These are phyloP conservation scores for Hippocampus mohnikei DNA, from an alignment of 2,113 vertebrate species.

Conservation along the genomic window DNA sequence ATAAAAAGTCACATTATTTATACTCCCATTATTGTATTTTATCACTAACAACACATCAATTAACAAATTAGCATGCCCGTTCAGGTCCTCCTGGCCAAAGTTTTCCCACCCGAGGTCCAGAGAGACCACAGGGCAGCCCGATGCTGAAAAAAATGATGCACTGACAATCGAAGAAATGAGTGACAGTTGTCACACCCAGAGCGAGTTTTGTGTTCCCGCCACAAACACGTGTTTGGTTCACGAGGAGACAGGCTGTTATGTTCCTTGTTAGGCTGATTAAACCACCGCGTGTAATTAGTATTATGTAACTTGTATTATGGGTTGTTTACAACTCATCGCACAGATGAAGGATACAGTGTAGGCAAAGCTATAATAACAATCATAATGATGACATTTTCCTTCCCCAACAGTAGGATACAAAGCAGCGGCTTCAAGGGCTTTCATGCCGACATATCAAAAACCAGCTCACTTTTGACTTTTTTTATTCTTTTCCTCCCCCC, in stretches of 20 bases:
- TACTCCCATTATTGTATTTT: too few relatives aligned
- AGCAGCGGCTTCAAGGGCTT: background rate
- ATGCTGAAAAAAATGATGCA: too few relatives aligned
- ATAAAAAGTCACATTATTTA: too few relatives aligned
- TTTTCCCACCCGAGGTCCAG: too few relatives aligned
- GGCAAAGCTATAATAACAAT: background rate
- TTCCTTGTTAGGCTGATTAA: slow-evolving; percentile 56
- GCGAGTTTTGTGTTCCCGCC: slow-evolving; percentile 9
- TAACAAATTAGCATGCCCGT: too few relatives aligned
- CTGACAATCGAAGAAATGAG: too few relatives aligned
- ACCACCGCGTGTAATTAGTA: slow-evolving; percentile 48
- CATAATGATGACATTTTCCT: background rate
- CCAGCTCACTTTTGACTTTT: background rate
- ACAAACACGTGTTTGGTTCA: slow-evolving; percentile 45
- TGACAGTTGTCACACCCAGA: background rate
- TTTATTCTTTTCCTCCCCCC: background rate
- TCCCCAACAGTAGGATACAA: slow-evolving; percentile 8
- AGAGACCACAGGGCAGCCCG: too few relatives aligned
- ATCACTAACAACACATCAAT: too few relatives aligned
- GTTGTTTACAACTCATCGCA: slow-evolving; percentile 33
- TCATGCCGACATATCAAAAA: background rate
- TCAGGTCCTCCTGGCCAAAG: too few relatives aligned
- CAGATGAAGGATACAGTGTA: slow-evolving; percentile 28
- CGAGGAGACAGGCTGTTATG: slow-evolving; percentile 43
- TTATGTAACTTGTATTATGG: slow-evolving; percentile 19